Evolutionary conservation across 2,888 invertebrate genomes (phyloP).

Genomic region (Formica aserva): DNA sequence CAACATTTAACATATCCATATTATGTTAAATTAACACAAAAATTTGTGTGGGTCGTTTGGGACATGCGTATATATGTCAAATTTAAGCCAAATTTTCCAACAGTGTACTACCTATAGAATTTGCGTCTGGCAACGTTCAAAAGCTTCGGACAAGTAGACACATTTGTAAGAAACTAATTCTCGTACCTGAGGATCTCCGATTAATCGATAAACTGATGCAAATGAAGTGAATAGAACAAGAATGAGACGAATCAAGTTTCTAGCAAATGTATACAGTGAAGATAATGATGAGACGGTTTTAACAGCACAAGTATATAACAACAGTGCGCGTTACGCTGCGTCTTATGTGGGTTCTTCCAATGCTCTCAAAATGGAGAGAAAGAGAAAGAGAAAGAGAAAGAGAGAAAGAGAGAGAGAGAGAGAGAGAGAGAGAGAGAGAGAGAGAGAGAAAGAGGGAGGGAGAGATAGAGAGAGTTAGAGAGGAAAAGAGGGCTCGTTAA

Average conservation of each 20-base stretch:
- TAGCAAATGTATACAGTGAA: neutral
- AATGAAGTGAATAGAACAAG: neutral
- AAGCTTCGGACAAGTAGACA: neutral
- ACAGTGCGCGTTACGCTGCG: conserved; percentile 50
- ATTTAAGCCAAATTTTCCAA: too few relatives aligned
- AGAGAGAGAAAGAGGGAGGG: conserved; percentile 54
- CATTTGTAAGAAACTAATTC: neutral
- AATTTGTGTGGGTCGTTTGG: too few relatives aligned
- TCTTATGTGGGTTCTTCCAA: conserved; percentile 57
- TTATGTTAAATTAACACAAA: too few relatives aligned
- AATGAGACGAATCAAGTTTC: neutral
- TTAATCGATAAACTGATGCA: neutral
- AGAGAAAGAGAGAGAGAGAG: conserved; percentile 34
- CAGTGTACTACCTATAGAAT: neutral
- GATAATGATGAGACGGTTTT: conserved; percentile 1
- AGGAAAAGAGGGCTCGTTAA: conserved; percentile 29
- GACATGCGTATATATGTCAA: too few relatives aligned
- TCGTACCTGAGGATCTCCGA: neutral
- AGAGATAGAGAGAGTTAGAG: conserved; percentile 56
- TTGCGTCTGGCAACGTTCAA: neutral
- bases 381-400: conserved; percentile 25
- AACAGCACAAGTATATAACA: conserved; percentile 7
- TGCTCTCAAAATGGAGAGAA: conserved; percentile 43
- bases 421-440: conserved; percentile 37
- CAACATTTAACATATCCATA: too few relatives aligned